A percentile compares a stretch with the other conserved stretches of the same genome.
These are phyloP conservation scores for Bembecia ichneumoniformis DNA, from an alignment of 2,888 invertebrate genomes.

Conservation along the genomic window DNA sequence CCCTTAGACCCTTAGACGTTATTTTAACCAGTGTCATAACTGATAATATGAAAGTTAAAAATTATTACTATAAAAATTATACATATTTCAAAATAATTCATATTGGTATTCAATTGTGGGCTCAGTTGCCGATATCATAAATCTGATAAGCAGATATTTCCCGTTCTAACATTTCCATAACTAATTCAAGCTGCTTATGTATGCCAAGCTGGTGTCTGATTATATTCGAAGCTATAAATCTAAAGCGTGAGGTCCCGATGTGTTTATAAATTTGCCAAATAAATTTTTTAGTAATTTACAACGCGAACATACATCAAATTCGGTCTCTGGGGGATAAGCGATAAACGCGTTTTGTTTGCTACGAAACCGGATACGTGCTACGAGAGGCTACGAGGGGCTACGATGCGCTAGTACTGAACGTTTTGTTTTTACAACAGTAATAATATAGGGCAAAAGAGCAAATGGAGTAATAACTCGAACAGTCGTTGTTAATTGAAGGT, in stretches of 20 bases:
- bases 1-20: too few species aligned
- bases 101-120: too few species aligned
- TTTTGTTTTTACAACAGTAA: not conserved
- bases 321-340: not conserved
- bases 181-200: constrained; percentile 38
- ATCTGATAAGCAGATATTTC: constrained; percentile 20
- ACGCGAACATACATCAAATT: not conserved
- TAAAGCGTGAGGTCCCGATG: constrained; percentile 25
- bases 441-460: too few species aligned
- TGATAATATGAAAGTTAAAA: too few species aligned
- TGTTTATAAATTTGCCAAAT: constrained; percentile 15
- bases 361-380: not conserved
- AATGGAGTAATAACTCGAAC: too few species aligned
- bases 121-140: too few species aligned
- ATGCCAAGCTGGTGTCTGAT: constrained; percentile 33
- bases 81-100: too few species aligned
- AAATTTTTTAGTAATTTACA: not conserved
- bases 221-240: constrained; percentile 42
- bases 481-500: too few species aligned
- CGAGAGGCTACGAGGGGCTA: not conserved
- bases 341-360: not conserved
- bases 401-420: not conserved
- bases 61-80: too few species aligned
- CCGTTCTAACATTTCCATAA: constrained; percentile 30
- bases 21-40: too few species aligned